These are phyloP conservation scores for Emys orbicularis DNA, from an alignment of 2,797 vertebrate genomes.

Conservation along the genomic window DNA sequence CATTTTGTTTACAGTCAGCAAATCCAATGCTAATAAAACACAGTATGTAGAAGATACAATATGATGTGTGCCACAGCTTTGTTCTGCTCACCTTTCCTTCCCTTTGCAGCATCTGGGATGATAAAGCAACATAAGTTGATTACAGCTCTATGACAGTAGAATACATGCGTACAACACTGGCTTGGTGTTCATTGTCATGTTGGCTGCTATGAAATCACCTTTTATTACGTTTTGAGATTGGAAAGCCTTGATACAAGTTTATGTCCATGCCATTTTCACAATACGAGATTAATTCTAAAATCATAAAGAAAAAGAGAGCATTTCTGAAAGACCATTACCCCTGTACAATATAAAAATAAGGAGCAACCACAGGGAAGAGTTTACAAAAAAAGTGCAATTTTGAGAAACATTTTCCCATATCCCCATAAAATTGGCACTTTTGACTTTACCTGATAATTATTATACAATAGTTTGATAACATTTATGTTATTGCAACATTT, in stretches of 20 bases:
- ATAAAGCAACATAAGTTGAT: not conserved
- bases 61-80: not conserved
- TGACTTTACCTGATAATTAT: not conserved
- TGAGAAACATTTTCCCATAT: fast-evolving
- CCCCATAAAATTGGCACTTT: not conserved
- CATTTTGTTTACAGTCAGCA: not conserved
- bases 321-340: not conserved
- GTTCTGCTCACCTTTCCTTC: fast-evolving
- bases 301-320: not conserved
- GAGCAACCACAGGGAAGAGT: not conserved
- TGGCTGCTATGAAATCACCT: not conserved
- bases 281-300: not conserved
- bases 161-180: not conserved
- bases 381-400: not conserved
- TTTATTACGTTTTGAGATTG: not conserved
- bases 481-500: not conserved
- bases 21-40: not conserved
- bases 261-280: not conserved
- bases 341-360: not conserved
- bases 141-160: not conserved
- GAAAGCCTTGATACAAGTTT: not conserved
- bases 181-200: not conserved
- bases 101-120: not conserved
- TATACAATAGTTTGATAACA: not conserved
- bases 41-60: fast-evolving